A percentile compares a stretch with the other conserved stretches of the same genome.
Conservation (phyloP, 2,888 invertebrate genomes). For the Leptodirus hochenwartii region DNA sequence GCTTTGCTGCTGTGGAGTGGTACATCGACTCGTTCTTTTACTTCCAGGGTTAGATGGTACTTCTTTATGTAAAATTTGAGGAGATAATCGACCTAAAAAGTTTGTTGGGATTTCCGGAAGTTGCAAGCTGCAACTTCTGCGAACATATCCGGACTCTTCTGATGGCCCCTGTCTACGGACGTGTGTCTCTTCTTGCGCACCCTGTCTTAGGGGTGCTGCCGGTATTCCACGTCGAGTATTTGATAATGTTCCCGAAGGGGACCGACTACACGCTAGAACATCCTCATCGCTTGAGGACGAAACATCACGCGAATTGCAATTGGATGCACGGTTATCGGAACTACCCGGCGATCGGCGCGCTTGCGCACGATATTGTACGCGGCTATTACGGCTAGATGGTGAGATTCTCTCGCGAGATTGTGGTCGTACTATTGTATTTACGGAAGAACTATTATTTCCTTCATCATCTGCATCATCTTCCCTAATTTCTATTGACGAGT, state of each 20-base stretch:
- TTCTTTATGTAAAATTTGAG: too few relatives aligned
- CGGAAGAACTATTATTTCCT: slow-evolving; percentile 30
- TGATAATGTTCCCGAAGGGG: too few relatives aligned
- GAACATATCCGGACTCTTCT: slow-evolving; percentile 17
- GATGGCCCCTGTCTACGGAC: slow-evolving; percentile 7
- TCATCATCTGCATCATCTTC: slow-evolving; percentile 32
- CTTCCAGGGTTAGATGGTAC: slow-evolving; percentile 16
- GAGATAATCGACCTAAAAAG: too few relatives aligned
- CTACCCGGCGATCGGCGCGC: slow-evolving; percentile 23
- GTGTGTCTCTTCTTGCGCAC: slow-evolving; percentile 1
- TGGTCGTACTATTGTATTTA: slow-evolving; percentile 26
- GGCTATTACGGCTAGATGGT: slow-evolving; percentile 20
- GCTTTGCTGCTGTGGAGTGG: slow-evolving; percentile 13
- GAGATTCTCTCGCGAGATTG: slow-evolving; percentile 21
- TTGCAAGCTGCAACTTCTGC: slow-evolving; percentile 41
- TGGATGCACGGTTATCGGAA: slow-evolving; percentile 23
- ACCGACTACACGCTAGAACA: slow-evolving; percentile 14
- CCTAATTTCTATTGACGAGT: slow-evolving; percentile 29
- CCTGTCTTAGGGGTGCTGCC: too few relatives aligned
- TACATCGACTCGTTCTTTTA: slow-evolving; percentile 15
- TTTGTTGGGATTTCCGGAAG: slow-evolving; percentile 31
- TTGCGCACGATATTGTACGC: slow-evolving; percentile 18
- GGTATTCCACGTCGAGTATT: too few relatives aligned
- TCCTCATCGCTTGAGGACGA: slow-evolving; percentile 23
- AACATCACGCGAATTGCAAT: slow-evolving; percentile 20